A percentile compares a stretch with the other conserved stretches of the same genome.
These are phyloP conservation scores for Bellardia bayeri DNA, from an alignment of 2,888 invertebrate species.

Conservation along the genomic window DNA sequence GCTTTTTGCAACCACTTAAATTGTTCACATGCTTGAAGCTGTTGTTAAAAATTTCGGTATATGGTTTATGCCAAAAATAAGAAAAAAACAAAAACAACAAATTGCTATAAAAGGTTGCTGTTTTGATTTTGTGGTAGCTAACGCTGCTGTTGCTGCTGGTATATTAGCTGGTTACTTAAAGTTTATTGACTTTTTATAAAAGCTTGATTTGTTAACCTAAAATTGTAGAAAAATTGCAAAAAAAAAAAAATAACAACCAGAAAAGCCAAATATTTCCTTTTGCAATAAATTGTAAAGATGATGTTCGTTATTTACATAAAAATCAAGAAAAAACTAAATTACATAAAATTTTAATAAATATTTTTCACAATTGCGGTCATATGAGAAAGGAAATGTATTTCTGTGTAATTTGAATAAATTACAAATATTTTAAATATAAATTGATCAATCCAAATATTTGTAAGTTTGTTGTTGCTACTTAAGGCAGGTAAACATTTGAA, in stretches of 20 bases:
- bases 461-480: too few relatives aligned
- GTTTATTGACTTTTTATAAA: conserved; percentile 69
- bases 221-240: conserved; percentile 36
- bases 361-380: conserved; percentile 25
- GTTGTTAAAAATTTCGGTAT: conserved; percentile 52
- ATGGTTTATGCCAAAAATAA: conserved; percentile 56
- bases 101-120: conserved; percentile 49
- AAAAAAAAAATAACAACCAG: conserved; percentile 29
- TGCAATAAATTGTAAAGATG: conserved; percentile 57
- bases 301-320: conserved; percentile 14
- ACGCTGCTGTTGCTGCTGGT: not conserved
- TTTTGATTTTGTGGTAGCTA: conserved; percentile 38
- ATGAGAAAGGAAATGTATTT: conserved; percentile 22
- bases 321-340: conserved; percentile 9
- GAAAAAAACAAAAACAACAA: conserved; percentile 13
- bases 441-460: too few relatives aligned
- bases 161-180: conserved; percentile 43
- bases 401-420: conserved; percentile 34
- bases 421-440: not conserved
- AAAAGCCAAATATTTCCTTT: conserved; percentile 50
- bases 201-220: conserved; percentile 70
- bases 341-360: conserved; percentile 11
- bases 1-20: not conserved
- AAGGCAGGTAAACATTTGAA: too few relatives aligned
- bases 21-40: not conserved